phyloP scores from a whole-genome alignment of 1,140 invertebrate genomes.

The Panagrolaimus sp. region DNA sequence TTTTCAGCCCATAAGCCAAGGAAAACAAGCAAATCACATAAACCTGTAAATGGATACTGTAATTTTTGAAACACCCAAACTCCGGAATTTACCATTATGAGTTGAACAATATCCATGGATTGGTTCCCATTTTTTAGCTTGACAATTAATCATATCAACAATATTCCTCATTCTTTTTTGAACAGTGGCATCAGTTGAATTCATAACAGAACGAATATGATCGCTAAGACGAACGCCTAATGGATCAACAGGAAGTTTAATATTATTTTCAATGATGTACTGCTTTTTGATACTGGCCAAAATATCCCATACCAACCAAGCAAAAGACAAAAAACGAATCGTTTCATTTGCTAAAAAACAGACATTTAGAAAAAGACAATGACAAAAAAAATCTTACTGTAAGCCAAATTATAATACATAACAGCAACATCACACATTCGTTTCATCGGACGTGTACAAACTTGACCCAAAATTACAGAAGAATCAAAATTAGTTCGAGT shows the following conservation, averaged over 20 bases:
- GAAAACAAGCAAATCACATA: background rate
- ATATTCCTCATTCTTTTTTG: background rate
- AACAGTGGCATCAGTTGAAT: background rate
- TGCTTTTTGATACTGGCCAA: conserved; percentile 15
- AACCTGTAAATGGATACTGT: no score
- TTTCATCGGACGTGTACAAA: background rate
- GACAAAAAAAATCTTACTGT: background rate
- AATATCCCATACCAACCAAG: conserved; percentile 47
- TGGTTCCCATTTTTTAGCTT: background rate
- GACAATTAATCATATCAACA: background rate
- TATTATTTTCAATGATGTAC: conserved; percentile 2
- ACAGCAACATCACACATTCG: conserved; percentile 17
- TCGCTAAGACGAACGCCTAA: background rate
- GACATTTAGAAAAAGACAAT: no score
- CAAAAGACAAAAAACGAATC: no score
- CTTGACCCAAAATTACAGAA: background rate
- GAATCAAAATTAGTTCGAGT: no score
- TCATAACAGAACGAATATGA: background rate
- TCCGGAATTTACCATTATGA: no score
- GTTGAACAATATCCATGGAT: background rate
- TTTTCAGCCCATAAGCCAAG: background rate
- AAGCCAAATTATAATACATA: background rate
- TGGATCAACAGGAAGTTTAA: background rate
- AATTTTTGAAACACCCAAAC: background rate
- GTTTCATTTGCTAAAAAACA: no score